Evolutionary conservation across 2,113 vertebrate species (phyloP), one percentile per base, ranked within the genome.

Genomic region (Odocoileus hemionus): DNA sequence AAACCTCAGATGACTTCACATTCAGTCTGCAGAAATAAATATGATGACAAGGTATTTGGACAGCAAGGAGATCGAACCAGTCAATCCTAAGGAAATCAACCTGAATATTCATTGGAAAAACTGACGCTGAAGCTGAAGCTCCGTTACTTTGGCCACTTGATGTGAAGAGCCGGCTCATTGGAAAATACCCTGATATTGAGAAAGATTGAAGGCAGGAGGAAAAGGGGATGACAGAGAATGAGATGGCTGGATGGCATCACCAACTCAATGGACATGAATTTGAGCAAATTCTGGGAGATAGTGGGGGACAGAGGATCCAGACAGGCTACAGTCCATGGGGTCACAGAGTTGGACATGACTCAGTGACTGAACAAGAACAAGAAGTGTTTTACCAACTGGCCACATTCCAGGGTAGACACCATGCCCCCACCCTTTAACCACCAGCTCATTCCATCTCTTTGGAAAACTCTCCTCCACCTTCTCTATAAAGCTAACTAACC

Each of bases 341-440:
- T 14, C 21, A 0, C 21, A 76, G 23, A 26, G 11, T 14, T 25
- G 70, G 25, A 76, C 70, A 76, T 76, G 70, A 76, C 70, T 76
- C 39, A 43, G 36, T 43, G 36, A 76, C 36, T 14, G 23, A 76
- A 43, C 21, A 43, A n/a, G n/a, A n/a, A 7, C 39, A 26, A 76
- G 50, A 25, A 21, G 3, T 1, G 25, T 30, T 30, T 85, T 16
- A 17, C 16, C 39, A 52, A 7, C 28, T 33, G 52, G 7, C 12
- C 3, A 17, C 15, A 5, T 5, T 36, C 2, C 21, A 83, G 0
- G 9, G 36, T n/a, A 39, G 57, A 43, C 1, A 1, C 36, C 13
- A 8, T 1, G 2, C 12, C 10, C 15, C 2, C 2, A 4, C 47
- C 28, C 21, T 10, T 1, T 39, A 3, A 28, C 1, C 3, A 45